Evolutionary conservation across 2,113 vertebrate genomes (phyloP).

Genomic region (Ibidorhyncha struthersii): DNA sequence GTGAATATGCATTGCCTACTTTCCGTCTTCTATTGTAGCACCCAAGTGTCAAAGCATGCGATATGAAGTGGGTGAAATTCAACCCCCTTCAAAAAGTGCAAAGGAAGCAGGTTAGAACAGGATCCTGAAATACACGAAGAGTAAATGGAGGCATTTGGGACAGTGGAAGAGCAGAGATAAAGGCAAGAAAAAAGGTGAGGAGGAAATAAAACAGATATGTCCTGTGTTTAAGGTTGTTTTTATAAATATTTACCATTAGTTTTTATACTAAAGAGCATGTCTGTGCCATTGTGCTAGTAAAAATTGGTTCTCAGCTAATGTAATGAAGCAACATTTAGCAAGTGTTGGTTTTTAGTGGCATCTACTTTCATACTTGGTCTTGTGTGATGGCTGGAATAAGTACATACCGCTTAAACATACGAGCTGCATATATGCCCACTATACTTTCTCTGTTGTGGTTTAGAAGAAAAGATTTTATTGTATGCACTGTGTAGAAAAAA

Average conservation of each 20-base stretch:
- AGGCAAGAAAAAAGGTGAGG: background rate
- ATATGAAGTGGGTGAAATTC: background rate
- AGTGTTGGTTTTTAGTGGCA: background rate
- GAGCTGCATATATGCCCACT: background rate
- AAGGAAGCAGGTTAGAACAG: background rate
- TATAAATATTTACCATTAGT: background rate
- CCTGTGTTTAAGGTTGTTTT: background rate
- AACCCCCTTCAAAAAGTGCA: background rate
- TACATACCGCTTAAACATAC: background rate
- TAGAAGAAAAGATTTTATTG: background rate
- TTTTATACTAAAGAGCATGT: background rate
- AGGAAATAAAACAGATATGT: background rate
- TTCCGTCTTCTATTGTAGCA: background rate
- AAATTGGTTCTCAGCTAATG: background rate
- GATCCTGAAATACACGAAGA: background rate
- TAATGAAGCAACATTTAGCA: background rate
- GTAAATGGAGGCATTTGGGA: background rate
- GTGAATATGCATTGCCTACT: conserved; percentile 4
- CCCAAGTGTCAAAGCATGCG: background rate
- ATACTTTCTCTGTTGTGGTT: background rate
- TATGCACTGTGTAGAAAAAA: background rate
- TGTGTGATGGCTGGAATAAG: background rate
- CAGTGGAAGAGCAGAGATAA: background rate
- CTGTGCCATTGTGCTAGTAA: background rate
- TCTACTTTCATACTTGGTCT: background rate